Percentiles rank a stretch among this genome's conserved stretches.
Evolutionary conservation across 2,888 invertebrate genomes (phyloP).

Genomic region (Achlya flavicornis): DNA sequence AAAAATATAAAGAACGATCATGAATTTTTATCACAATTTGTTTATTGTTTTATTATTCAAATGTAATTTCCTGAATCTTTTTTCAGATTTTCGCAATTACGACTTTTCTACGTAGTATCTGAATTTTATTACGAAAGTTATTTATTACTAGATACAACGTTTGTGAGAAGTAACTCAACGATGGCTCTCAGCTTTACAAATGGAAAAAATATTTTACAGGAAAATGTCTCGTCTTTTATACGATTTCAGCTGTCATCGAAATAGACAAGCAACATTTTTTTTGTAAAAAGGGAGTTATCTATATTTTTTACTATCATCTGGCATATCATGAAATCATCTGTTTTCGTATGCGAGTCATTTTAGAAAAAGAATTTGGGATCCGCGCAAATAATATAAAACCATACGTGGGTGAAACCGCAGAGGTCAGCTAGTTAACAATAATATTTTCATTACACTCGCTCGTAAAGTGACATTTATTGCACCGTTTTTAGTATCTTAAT

Average conservation of each 20-base stretch:
- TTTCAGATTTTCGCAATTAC: not conserved
- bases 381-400: no score
- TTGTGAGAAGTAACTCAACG: not conserved
- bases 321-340: no score
- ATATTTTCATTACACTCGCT: no score
- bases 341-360: no score
- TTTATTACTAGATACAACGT: not conserved
- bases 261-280: not conserved
- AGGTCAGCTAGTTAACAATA: no score
- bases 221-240: not conserved
- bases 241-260: not conserved
- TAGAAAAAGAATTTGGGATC: no score
- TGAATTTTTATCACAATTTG: not conserved
- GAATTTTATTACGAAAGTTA: not conserved
- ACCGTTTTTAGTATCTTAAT: no score
- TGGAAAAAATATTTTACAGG: not conserved
- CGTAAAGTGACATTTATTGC: no score
- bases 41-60: not conserved
- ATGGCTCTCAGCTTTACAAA: not conserved
- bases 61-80: not conserved
- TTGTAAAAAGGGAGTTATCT: no score
- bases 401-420: no score
- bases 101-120: not conserved
- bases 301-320: no score
- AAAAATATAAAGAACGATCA: not conserved